phyloP scores from a whole-genome alignment of 2,888 invertebrate genomes.

The Xestia sexstrigata region DNA sequence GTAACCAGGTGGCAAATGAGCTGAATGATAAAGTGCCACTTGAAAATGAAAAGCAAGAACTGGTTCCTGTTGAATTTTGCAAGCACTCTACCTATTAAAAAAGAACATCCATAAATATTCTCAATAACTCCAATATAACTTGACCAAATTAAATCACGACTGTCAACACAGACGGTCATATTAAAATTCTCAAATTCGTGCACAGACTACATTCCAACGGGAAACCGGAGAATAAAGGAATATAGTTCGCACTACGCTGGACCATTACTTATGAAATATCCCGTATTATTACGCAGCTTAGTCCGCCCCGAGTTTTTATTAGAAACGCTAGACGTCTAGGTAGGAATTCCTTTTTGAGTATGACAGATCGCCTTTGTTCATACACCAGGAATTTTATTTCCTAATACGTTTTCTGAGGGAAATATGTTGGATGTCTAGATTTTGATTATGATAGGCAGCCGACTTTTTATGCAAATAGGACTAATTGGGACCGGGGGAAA shows the following conservation, averaged over 20 bases:
- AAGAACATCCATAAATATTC: not conserved
- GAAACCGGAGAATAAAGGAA: conserved; percentile 54
- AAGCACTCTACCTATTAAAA: not conserved
- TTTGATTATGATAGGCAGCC: conserved; percentile 54
- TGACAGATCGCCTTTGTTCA: conserved; percentile 74
- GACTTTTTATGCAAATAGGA: conserved; percentile 48
- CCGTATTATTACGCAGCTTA: conserved; percentile 68
- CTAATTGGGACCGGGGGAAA: conserved; percentile 37
- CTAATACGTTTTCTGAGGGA: conserved; percentile 34
- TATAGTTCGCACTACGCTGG: conserved; percentile 57
- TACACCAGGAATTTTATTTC: conserved; percentile 53
- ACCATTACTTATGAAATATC: conserved; percentile 71
- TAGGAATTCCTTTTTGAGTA: conserved; percentile 78
- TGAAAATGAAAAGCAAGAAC: not conserved
- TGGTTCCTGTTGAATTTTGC: not conserved
- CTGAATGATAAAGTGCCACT: not conserved
- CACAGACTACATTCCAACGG: conserved; percentile 43
- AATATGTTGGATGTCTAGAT: conserved; percentile 45
- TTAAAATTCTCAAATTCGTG: conserved; percentile 53
- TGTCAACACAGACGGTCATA: conserved; percentile 35
- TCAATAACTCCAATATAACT: conserved; percentile 6
- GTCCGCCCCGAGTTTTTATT: conserved; percentile 69
- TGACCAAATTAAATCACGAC: conserved; percentile 23
- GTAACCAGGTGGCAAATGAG: not conserved
- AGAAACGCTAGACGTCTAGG: conserved; percentile 65